Evolutionary conservation across 2,888 invertebrate species (phyloP), one percentile per base, ranked within the genome.

Genomic region (Ormyrus labotus): DNA sequence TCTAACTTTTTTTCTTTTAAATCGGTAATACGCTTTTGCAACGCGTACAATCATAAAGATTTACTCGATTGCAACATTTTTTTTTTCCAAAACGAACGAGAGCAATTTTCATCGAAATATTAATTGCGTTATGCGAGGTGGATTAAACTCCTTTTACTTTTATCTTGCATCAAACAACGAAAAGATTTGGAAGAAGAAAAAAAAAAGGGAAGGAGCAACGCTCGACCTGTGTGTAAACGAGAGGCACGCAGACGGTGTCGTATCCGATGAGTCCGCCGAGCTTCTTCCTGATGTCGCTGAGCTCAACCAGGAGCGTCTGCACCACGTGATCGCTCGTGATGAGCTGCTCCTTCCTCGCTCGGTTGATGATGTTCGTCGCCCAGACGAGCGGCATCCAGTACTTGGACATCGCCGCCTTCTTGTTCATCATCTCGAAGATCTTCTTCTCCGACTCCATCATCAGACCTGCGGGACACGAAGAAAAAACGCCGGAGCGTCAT

Each of bases 301-400:
- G 92, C 90, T 98, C 97, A 83, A 96, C 95, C 76, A 98, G 92
- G 82, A 98, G 93, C 2, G 97, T 97, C 91, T 98, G 97, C 9
- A 98, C 96, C 83, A 98, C 96, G 86, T 97, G 98, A 91, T 98
- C 98, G 85, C 96, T 96, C 68, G 94, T 93, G 84, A 97, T 97
- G 77, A 96, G 92, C 0, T 95, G 94, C 86, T 97, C 97, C 87
- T 96, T 96, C 81, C 97, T 92, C 5, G 97, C 97, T 78, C 97
- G 92, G 91, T 97, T 96, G 84, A 97, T 96, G 83, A 97, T 96
- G 89, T 97, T 97, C 6, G 97, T 96, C 61, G 97, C 97, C 97
- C 97, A 97, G 13, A 97, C 96, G 72, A 97, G 91, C 0, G 97
- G 97, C 96, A 97, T 96, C 97, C 97, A 97, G 89, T 97, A 97